Conservation (phyloP, 2,113 vertebrate genomes). For the Willisornis vidua region DNA sequence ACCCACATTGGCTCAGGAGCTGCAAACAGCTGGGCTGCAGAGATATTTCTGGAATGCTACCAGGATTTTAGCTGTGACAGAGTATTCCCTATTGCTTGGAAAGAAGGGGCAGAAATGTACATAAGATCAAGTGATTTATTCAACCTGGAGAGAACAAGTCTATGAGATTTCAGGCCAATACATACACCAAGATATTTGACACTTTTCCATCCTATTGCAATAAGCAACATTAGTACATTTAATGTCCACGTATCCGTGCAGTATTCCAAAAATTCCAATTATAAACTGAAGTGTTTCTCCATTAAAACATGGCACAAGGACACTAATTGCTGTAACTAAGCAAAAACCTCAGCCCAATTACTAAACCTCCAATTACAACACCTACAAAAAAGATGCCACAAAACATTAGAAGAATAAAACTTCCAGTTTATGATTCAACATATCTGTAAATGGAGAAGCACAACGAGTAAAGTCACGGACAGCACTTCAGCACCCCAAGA, state of each 20-base stretch:
- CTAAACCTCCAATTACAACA: background rate
- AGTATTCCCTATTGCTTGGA: background rate
- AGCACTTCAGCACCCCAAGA: background rate
- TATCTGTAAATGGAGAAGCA: background rate
- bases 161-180: background rate
- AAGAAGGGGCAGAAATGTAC: background rate
- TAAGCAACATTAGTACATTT: background rate
- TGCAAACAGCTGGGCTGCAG: background rate
- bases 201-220: background rate
- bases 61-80: conserved; percentile 7
- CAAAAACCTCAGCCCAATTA: background rate
- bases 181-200: background rate
- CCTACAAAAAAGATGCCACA: background rate
- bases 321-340: background rate
- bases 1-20: background rate
- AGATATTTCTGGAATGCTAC: background rate
- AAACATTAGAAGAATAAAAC: background rate
- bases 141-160: background rate
- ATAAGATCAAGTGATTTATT: background rate
- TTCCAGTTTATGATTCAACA: background rate
- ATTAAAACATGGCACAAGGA: background rate
- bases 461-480: background rate
- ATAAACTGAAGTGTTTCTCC: background rate
- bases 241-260: background rate
- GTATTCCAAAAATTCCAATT: background rate